Base-by-base conservation (phyloP, 2,888 invertebrate genomes). In the Tubulanus polymorphus region DNA sequence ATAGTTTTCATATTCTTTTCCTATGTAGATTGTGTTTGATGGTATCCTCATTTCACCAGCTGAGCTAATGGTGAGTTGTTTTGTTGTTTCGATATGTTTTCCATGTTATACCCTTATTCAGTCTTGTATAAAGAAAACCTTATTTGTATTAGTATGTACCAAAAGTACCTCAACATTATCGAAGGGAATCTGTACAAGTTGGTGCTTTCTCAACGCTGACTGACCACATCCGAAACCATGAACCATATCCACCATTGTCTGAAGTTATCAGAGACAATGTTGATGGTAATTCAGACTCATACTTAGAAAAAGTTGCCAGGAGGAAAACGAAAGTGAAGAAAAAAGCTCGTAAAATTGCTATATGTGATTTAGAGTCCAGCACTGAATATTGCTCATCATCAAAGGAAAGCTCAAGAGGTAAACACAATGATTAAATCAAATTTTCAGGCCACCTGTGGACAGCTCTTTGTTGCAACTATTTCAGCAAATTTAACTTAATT, bases 1-100 rank as follows among this genome's bases (percentile, higher is more conserved):
- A n/a, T n/a, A n/a, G n/a, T n/a, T n/a, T n/a, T n/a, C n/a, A n/a
- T n/a, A n/a, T n/a, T 45, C 53, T 51, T 50, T 48, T 52, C 56
- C 23, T 62, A 56, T 64, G 41, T 55, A 69, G 68, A 61, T 69
- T 60, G 55, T 57, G 26, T 53, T 73, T 25, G 72, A 73, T 62
- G 65, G 65, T 15, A 65, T 63, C 48, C 60, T 53, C 37, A 53
- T 71, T 1, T 60, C 62, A 20, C 32, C 55, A 25, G 55, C 65
- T 27, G 72, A 73, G 56, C 53, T 62, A 25, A 41, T 48, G 51
- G 72, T 72, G 56, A 61, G 66, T 65, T 37, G 29, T 18, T 15
- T 35, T 2, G 0, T 18, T 15, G 1, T 18, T 47, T 15, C 35
- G 35, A 15, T 12, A 35, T 35, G 12, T 35, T 35, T n/a, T 35